Evolutionary conservation across 2,797 vertebrate species (phyloP).

Genomic region (Sarcoramphus papa): DNA sequence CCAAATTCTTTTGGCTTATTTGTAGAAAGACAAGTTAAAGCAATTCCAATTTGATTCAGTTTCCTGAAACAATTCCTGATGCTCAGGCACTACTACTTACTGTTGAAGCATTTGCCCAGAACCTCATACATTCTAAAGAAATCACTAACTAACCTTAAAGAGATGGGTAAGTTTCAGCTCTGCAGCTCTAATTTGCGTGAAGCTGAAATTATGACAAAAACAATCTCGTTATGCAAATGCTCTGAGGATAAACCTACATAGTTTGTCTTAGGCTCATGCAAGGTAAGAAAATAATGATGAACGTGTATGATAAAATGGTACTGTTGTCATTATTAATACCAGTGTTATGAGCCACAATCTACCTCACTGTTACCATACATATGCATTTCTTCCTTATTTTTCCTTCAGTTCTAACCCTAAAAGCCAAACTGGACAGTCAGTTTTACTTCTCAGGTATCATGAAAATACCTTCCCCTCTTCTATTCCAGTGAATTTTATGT

Average conservation of each 20-base stretch:
- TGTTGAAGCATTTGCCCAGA: neutral
- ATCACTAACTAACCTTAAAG: neutral
- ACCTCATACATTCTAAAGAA: neutral
- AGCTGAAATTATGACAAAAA: neutral
- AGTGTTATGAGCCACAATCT: neutral
- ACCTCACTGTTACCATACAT: neutral
- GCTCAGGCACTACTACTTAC: neutral
- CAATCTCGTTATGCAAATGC: neutral
- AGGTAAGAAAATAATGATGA: neutral
- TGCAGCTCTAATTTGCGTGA: neutral
- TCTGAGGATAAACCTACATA: neutral
- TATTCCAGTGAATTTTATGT: neutral
- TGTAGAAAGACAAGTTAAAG: neutral
- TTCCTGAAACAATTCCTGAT: neutral
- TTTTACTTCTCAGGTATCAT: neutral
- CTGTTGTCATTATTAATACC: neutral
- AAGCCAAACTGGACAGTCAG: neutral
- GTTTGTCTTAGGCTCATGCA: neutral
- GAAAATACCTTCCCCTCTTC: neutral
- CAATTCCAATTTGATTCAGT: neutral
- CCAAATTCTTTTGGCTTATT: neutral
- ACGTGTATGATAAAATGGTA: neutral
- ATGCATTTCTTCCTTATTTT: neutral
- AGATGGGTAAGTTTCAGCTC: neutral
- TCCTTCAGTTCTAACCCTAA: neutral